phyloP scores from a whole-genome alignment of 2,113 vertebrate genomes.

The Nematolebias whitei region DNA sequence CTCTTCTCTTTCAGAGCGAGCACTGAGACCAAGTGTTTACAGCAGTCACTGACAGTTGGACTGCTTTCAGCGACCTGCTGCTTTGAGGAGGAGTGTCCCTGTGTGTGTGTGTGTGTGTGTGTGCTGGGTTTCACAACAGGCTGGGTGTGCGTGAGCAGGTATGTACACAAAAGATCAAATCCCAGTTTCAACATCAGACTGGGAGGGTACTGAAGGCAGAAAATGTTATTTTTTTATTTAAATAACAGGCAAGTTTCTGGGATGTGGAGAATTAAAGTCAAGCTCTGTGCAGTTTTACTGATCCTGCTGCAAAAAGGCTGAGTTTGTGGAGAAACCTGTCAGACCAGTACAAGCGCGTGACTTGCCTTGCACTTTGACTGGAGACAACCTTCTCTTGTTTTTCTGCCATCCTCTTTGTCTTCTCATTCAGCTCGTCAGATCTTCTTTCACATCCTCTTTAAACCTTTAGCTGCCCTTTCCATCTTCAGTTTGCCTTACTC shows the following conservation, averaged over 20 bases:
- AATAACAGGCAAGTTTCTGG: too few species aligned
- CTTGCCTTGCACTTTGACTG: too few species aligned
- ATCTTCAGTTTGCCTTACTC: constrained; percentile 40
- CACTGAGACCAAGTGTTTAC: constrained; percentile 53
- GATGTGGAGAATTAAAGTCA: too few species aligned
- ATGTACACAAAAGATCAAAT: constrained; percentile 47
- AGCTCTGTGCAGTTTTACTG: too few species aligned
- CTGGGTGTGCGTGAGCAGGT: constrained; percentile 43
- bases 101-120: neutral
- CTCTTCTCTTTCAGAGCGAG: neutral
- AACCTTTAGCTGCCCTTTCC: neutral
- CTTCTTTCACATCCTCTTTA: constrained; percentile 15
- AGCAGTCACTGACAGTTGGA: constrained; percentile 62
- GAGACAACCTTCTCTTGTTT: too few species aligned
- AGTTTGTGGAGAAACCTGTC: constrained; percentile 9
- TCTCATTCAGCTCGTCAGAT: constrained; percentile 19
- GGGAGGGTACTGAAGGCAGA: neutral
- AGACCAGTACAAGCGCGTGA: neutral
- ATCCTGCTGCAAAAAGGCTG: too few species aligned
- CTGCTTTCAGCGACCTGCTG: constrained; percentile 69
- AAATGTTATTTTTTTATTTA: too few species aligned
- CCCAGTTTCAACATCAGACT: constrained; percentile 16
- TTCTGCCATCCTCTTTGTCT: constrained; percentile 29
- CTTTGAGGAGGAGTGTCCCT: constrained; percentile 35
- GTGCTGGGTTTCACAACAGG: constrained; percentile 6